Conservation (phyloP, 2,797 vertebrate genomes). For the Paedocypris micromegethes region DNA sequence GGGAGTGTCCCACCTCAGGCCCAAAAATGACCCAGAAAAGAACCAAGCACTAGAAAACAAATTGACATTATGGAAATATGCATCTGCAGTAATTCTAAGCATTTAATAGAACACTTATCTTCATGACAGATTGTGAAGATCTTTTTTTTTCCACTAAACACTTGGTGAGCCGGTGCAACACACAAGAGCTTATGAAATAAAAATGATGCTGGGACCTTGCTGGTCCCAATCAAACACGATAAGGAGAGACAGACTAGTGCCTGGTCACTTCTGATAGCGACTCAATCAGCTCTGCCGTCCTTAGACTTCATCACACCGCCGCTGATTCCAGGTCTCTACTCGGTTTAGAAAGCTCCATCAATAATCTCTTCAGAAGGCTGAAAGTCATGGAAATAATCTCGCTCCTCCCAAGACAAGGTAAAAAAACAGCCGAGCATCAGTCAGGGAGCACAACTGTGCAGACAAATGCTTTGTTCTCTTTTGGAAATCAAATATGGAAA, state of each 20-base stretch:
- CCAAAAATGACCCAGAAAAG: too few species aligned
- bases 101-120: too few species aligned
- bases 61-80: too few species aligned
- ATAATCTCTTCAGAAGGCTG: constrained; percentile 61
- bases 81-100: too few species aligned
- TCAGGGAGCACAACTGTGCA: not conserved
- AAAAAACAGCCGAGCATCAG: constrained; percentile 46
- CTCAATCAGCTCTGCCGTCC: constrained; percentile 56
- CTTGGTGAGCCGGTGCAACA: constrained; percentile 20
- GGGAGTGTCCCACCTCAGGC: too few species aligned
- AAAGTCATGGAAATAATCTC: constrained; percentile 53
- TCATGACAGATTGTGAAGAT: too few species aligned
- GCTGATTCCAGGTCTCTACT: constrained; percentile 32
- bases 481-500: constrained; percentile 25
- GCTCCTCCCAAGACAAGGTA: constrained; percentile 52
- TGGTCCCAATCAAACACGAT: constrained; percentile 33
- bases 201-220: constrained; percentile 41
- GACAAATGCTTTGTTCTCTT: constrained; percentile 11
- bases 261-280: constrained; percentile 47
- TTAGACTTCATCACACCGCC: constrained; percentile 29
- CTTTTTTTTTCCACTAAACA: too few species aligned
- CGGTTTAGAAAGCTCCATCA: constrained; percentile 59
- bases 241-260: constrained; percentile 20
- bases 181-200: constrained; percentile 48
- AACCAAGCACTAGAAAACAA: too few species aligned